Evolutionary conservation across 2,888 invertebrate genomes (phyloP), one percentile per base, ranked within the genome.

Genomic region (Dryobotodes eremita): DNA sequence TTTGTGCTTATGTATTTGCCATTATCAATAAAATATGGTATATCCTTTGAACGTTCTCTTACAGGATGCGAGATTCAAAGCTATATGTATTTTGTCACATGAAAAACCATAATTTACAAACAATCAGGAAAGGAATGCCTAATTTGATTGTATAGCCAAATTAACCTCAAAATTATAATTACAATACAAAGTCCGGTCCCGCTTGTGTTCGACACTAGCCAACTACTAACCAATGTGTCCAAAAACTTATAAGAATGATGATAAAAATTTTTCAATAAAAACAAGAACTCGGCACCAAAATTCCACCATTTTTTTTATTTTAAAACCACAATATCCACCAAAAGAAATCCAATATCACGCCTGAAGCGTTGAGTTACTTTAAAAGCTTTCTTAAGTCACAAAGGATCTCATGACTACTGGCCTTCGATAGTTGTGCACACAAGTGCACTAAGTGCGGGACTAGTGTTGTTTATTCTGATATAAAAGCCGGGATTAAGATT

Each of bases 381-480:
- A 76, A 85, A 80, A 85, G 77, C 66, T 7, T 70, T 84, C 62
- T 84, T 66, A 57, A 26, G 13, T 31, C 31, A 84, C 87, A 87
- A 87, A 84, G 78, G 77, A 65, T 13, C 36, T 72, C 76, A 42
- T 71, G 75, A 77, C 77, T 75, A 69, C 77, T 71, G 26, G 42
- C 68, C 75, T 68, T 80, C 85, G 71, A 84, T 64, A 48, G 68
- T 53, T 64, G 64, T 57, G 50, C 70, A 71, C 62, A 76, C 71
- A 77, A 77, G 73, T 74, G 87, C 80, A 77, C 71, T 80, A 31
- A 69, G 50, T 26, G 46, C 8, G 20, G 26, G n/a, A 71, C 17
- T 80, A 84, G 84, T 80, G 77, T 23, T 86, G 75, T 83, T 66
- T n/a, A 64, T 46, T 46, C 23, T 42, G 48, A 7, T 61, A n/a